A percentile compares a stretch with the other conserved stretches of the same genome.
Evolutionary conservation across 1,140 invertebrate species (phyloP).

Genomic region (Scaptodrosophila lebanonensis): DNA sequence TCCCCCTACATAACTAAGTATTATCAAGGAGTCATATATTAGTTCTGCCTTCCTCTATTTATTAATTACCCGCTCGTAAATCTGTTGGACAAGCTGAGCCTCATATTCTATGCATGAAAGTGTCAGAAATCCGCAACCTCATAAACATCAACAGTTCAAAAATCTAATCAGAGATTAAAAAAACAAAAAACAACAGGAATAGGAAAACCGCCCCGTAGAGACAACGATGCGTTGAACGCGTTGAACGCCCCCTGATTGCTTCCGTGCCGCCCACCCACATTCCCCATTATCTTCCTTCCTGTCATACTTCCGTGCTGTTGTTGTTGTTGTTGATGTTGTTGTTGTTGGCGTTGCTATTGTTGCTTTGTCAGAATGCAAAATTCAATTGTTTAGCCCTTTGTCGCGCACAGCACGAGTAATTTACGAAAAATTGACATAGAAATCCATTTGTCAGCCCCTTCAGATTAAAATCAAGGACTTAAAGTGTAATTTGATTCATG

Average conservation of each 20-base stretch:
- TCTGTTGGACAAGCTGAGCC: no score
- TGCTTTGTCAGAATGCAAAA: slow-evolving; percentile 67
- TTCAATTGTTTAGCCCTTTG: slow-evolving; percentile 71
- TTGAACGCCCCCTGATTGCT: slow-evolving; percentile 44
- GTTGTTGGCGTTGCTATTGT: no score
- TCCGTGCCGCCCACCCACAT: slow-evolving; percentile 31
- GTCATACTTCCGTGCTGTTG: not conserved
- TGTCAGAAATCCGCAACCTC: slow-evolving; percentile 56
- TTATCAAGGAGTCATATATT: no score
- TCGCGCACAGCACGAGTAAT: slow-evolving; percentile 30
- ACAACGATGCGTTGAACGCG: slow-evolving; percentile 5
- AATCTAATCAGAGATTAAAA: slow-evolving; percentile 76
- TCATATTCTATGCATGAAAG: no score
- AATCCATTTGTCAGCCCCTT: slow-evolving; percentile 77
- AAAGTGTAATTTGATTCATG: slow-evolving; percentile 77
- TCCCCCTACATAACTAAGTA: no score
- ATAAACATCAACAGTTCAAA: slow-evolving; percentile 56
- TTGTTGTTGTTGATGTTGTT: no score
- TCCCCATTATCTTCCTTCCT: not conserved
- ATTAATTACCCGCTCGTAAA: no score
- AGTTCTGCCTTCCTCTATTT: no score
- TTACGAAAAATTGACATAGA: slow-evolving; percentile 63
- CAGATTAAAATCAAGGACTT: slow-evolving; percentile 77
- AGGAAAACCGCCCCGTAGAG: slow-evolving; percentile 33
- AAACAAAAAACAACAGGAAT: no score